Evolutionary conservation across 1,140 invertebrate species (phyloP), one percentile per base, ranked within the genome.

Genomic region (Aphaenogaster ashmeadi): DNA sequence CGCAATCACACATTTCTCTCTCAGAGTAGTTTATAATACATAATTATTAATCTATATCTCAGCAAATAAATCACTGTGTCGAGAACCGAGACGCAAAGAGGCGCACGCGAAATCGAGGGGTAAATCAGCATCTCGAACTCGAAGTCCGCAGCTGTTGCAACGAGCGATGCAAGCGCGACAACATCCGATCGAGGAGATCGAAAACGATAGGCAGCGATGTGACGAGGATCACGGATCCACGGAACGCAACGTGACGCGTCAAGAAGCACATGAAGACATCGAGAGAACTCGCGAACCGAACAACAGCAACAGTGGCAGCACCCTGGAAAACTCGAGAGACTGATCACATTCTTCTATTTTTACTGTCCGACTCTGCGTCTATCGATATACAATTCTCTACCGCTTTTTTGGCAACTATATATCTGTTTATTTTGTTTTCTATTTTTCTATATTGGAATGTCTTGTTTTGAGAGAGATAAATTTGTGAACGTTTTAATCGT

Each of bases 221-320:
- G 69, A 84, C 13, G 69, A 84, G 41, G 15, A 86, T 72, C 67
- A n/a, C 18, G 64, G 18, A 33, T 60, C 52, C n/a, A 7, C 4
- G 56, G 56, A 81, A 11, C 36, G 21, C 66, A 41, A 33, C 8
- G 15, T 7, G 11, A 13, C 18, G 8, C 41, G 4, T 56, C 54
- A 36, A 33, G 79, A 87, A 54, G 7, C 13, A 47, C 18, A 36
- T 0, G 8, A 81, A n/a, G 50, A 81, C 13, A 11, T n/a, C 9
- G 87, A 84, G 11, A 64, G 72, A 60, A 50, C 36, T 9, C n/a
- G 56, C 9, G 74, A 83, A 15, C 50, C 86, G 3, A 88, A 91
- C 6, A 69, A 84, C 9, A 86, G 84, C 21, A 83, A 67, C 33
- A 92, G 89, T 38, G 75, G 77, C 6, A 90, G 89, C 36, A 83